These are phyloP conservation scores for Bufotes viridis DNA, from an alignment of 2,797 vertebrate species.

Conservation along the genomic window DNA sequence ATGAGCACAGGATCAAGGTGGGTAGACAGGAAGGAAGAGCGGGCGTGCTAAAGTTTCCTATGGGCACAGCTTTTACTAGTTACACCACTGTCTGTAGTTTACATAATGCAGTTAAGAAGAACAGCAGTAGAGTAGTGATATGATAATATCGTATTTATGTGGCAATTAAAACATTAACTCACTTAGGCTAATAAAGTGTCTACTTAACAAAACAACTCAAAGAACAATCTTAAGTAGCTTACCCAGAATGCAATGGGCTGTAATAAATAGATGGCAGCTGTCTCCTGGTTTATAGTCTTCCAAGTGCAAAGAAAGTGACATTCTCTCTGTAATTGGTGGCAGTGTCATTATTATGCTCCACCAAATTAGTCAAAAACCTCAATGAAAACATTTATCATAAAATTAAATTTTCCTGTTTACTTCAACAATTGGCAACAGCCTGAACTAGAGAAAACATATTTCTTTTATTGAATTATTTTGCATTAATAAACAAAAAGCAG, in stretches of 20 bases:
- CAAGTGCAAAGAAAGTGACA: slow-evolving; percentile 36
- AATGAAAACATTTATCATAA: slow-evolving; percentile 55
- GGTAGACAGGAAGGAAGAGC: too few species aligned
- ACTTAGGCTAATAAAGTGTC: slow-evolving; percentile 22
- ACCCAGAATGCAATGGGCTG: slow-evolving; percentile 15
- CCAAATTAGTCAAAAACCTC: slow-evolving; percentile 47
- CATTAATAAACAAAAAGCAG: slow-evolving; percentile 44
- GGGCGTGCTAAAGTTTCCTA: too few species aligned
- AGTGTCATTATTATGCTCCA: slow-evolving; percentile 40
- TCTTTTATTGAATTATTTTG: slow-evolving; percentile 40
- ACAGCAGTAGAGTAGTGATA: not conserved
- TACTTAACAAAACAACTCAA: not conserved
- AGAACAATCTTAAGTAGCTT: not conserved
- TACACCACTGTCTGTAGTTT: not conserved
- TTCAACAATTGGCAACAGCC: slow-evolving; percentile 39
- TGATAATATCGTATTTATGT: not conserved
- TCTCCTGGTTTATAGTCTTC: not conserved
- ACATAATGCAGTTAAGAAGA: not conserved
- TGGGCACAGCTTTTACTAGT: not conserved
- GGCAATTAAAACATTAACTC: slow-evolving; percentile 31
- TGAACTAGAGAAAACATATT: slow-evolving; percentile 31
- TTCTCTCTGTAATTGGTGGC: slow-evolving; percentile 37
- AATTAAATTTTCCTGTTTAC: slow-evolving; percentile 43
- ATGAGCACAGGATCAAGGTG: too few species aligned
- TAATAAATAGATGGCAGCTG: slow-evolving; percentile 17